phyloP scores from a whole-genome alignment of 2,797 vertebrate genomes.

The Danio aesculapii region DNA sequence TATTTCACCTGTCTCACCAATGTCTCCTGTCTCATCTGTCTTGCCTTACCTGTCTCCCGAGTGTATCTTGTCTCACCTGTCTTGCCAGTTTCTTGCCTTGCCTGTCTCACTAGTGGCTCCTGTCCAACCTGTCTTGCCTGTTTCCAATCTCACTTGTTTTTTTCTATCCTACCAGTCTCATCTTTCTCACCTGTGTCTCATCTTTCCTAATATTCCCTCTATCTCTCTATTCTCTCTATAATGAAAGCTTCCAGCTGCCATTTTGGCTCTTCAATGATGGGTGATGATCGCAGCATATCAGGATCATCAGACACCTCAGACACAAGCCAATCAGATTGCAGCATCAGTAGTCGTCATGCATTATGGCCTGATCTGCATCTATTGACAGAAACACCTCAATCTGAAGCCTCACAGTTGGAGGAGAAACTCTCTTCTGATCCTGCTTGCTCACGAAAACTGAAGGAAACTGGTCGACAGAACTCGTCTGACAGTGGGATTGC shows the following conservation, averaged over 20 bases:
- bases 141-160: too few relatives aligned
- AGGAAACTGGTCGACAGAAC: conserved; percentile 92
- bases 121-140: too few relatives aligned
- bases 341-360: conserved; percentile 82
- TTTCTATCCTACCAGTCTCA: too few relatives aligned
- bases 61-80: too few relatives aligned
- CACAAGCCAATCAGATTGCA: conserved; percentile 90
- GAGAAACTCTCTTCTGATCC: conserved; percentile 79
- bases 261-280: conserved; percentile 70
- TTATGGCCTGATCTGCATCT: conserved; percentile 85
- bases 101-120: too few relatives aligned
- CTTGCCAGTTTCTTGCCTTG: too few relatives aligned
- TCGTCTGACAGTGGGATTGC: conserved; percentile 95
- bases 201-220: not conserved
- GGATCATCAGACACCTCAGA: conserved; percentile 89
- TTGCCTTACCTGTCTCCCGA: too few relatives aligned
- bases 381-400: conserved; percentile 73
- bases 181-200: too few relatives aligned
- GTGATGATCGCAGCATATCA: conserved; percentile 90
- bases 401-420: conserved; percentile 69
- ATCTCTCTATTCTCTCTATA: conserved; percentile 13
- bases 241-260: conserved; percentile 69
- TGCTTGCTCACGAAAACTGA: conserved; percentile 82
- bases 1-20: too few relatives aligned
- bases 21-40: too few relatives aligned